Conservation (phyloP, 2,888 invertebrate genomes). For the Hirtodrosophila alboralis region DNA sequence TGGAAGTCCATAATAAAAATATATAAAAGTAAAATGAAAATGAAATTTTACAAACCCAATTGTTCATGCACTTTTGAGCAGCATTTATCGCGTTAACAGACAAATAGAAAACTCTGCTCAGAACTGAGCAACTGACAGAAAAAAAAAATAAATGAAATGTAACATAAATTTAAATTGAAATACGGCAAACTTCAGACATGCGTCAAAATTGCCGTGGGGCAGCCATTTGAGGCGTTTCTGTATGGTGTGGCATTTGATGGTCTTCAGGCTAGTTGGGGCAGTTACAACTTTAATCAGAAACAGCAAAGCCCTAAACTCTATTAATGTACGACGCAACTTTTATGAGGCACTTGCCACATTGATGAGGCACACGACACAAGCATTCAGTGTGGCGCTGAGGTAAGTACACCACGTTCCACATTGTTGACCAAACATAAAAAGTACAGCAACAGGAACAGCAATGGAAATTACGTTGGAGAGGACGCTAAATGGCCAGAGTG, state of each 20-base stretch:
- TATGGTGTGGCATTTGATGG: no score
- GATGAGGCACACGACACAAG: conserved; percentile 36
- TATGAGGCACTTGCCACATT: conserved; percentile 54
- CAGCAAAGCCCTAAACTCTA: conserved; percentile 20
- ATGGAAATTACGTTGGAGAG: conserved; percentile 55
- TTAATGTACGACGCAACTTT: conserved; percentile 36
- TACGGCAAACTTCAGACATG: conserved; percentile 42
- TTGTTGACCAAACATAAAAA: conserved; percentile 79
- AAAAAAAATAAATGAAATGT: conserved; percentile 62
- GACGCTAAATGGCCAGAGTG: conserved; percentile 7
- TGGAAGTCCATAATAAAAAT: conserved; percentile 24
- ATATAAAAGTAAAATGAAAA: conserved; percentile 49
- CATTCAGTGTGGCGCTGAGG: conserved; percentile 16
- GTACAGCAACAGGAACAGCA: conserved; percentile 56
- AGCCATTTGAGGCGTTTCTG: conserved; percentile 29
- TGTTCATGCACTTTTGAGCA: conserved; percentile 75
- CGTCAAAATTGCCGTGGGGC: conserved; percentile 45
- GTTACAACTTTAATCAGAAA: conserved; percentile 64
- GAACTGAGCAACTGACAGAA: conserved; percentile 26
- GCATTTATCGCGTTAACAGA: conserved; percentile 59
- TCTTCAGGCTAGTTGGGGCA: conserved; percentile 45
- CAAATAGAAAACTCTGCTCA: conserved; percentile 20
- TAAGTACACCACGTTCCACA: conserved; percentile 65
- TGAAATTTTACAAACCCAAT: conserved; percentile 75
- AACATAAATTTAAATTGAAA: conserved; percentile 69